Evolutionary conservation across 2,797 vertebrate genomes (phyloP).

Genomic region (Simalia tracyae): DNA sequence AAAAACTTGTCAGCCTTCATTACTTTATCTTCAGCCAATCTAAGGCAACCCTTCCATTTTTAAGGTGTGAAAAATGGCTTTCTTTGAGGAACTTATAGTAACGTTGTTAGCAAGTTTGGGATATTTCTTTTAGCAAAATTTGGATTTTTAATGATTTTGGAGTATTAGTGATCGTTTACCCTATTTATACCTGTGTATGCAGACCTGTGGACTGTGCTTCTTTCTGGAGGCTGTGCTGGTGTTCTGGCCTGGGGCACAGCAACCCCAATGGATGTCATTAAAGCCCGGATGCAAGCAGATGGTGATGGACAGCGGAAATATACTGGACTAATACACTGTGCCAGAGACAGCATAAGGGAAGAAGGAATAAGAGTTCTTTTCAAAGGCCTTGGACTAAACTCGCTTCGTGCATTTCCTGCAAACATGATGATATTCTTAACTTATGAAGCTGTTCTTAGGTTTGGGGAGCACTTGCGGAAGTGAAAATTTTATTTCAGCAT

Average conservation of each 20-base stretch:
- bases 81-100: background rate
- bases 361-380: conserved; percentile 86
- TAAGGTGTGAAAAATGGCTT: background rate
- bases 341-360: conserved; percentile 75
- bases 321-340: conserved; percentile 83
- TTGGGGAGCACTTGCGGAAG: conserved; percentile 50
- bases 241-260: conserved; percentile 83
- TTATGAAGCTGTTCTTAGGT: conserved; percentile 80
- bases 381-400: conserved; percentile 88
- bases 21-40: background rate
- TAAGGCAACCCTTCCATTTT: background rate
- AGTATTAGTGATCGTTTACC: background rate
- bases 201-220: conserved; percentile 82
- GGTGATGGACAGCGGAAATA: conserved; percentile 77
- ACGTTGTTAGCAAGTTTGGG: background rate
- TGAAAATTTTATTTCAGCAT: conserved; percentile 32
- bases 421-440: conserved; percentile 89
- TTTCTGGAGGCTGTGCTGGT: conserved; percentile 86
- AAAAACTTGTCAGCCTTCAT: background rate
- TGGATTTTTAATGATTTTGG: background rate
- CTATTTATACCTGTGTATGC: background rate
- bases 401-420: conserved; percentile 87
- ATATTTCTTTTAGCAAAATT: background rate
- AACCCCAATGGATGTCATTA: conserved; percentile 94
- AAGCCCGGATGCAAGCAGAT: conserved; percentile 87